phyloP scores from a whole-genome alignment of 2,888 invertebrate species.

The Idaea aversata region DNA sequence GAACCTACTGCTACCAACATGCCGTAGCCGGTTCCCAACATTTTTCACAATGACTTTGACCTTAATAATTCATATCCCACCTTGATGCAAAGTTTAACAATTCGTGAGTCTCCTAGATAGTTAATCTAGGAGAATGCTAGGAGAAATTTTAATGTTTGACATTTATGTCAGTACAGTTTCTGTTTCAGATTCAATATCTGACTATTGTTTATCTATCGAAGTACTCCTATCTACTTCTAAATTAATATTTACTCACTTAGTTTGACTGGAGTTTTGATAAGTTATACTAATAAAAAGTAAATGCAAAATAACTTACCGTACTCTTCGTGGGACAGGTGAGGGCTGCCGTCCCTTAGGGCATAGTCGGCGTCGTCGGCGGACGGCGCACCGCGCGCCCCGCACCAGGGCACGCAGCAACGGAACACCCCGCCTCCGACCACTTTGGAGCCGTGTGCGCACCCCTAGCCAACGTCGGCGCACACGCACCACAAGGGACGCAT shows the following conservation, averaged over 20 bases:
- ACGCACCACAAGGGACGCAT: slow-evolving; percentile 55
- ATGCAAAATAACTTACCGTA: slow-evolving; percentile 50
- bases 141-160: background rate
- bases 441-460: slow-evolving; percentile 76
- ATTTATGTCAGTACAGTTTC: background rate
- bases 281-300: slow-evolving; percentile 3
- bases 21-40: background rate
- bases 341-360: slow-evolving; percentile 71
- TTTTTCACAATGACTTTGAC: background rate
- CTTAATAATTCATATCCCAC: background rate
- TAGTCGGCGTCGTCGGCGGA: slow-evolving; percentile 81
- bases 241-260: background rate
- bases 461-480: slow-evolving; percentile 67
- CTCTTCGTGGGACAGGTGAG: slow-evolving; percentile 60
- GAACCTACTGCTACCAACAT: background rate
- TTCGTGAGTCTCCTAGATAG: too few relatives aligned
- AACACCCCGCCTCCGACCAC: slow-evolving; percentile 88
- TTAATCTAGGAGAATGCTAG: background rate
- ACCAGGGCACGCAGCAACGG: slow-evolving; percentile 92
- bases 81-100: background rate
- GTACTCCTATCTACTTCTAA: background rate
- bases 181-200: slow-evolving; percentile 3
- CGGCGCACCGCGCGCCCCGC: slow-evolving; percentile 86
- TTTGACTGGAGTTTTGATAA: background rate
- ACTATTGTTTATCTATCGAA: slow-evolving; percentile 3